Conservation (phyloP, 2,113 vertebrate species). For the Otolemur garnettii region DNA sequence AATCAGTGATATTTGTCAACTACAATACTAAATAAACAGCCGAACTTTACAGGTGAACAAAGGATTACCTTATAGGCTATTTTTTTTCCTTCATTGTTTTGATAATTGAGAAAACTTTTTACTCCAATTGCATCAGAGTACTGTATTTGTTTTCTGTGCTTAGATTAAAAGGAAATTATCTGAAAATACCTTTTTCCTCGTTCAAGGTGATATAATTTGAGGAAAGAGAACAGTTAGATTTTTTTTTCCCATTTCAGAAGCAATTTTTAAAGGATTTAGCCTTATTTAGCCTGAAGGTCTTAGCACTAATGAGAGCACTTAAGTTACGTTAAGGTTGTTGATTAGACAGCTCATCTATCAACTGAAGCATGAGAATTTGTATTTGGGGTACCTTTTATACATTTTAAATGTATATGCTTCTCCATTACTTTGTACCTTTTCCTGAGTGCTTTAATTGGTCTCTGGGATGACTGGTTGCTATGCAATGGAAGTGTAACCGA, state of each 20-base stretch:
- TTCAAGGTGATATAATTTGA: slow-evolving; percentile 86
- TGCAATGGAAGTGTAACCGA: not conserved
- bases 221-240: slow-evolving; percentile 84
- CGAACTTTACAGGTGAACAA: slow-evolving; percentile 79
- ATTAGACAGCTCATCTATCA: slow-evolving; percentile 91
- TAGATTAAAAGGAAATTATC: slow-evolving; percentile 85
- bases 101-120: slow-evolving; percentile 83
- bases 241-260: slow-evolving; percentile 87
- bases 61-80: slow-evolving; percentile 71
- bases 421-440: slow-evolving; percentile 79
- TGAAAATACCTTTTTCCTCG: slow-evolving; percentile 80
- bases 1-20: slow-evolving; percentile 16
- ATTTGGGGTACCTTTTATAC: slow-evolving; percentile 86
- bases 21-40: slow-evolving; percentile 56
- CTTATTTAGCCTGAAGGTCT: slow-evolving; percentile 91
- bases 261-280: slow-evolving; percentile 91
- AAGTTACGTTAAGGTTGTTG: slow-evolving; percentile 89
- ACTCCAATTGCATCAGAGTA: slow-evolving; percentile 78
- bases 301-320: slow-evolving; percentile 92
- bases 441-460: slow-evolving; percentile 79
- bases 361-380: slow-evolving; percentile 88
- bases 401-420: slow-evolving; percentile 78
- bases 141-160: slow-evolving; percentile 82
- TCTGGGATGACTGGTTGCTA: slow-evolving; percentile 47
- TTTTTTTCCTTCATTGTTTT: slow-evolving; percentile 75